These are phyloP conservation scores for Peromyscus maniculatus DNA, from an alignment of 2,113 vertebrate genomes.

Conservation along the genomic window DNA sequence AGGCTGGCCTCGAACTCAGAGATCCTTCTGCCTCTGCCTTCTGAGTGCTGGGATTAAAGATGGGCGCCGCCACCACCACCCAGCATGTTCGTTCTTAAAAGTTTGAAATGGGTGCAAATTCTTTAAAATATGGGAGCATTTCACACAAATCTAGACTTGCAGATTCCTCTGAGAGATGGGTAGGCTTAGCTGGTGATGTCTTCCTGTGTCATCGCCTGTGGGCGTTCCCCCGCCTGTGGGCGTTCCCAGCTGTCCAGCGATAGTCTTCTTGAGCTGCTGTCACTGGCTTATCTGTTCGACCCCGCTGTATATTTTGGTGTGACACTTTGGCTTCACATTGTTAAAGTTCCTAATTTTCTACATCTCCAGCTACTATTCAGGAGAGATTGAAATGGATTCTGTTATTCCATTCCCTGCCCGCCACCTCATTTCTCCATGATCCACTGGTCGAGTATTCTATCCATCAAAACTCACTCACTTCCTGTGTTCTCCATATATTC, in stretches of 20 bases:
- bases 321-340: background rate
- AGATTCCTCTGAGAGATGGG: too few relatives aligned
- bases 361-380: background rate
- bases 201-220: too few relatives aligned
- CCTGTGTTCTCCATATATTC: background rate
- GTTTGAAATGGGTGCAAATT: too few relatives aligned
- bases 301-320: background rate
- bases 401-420: background rate
- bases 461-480: background rate
- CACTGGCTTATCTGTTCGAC: background rate
- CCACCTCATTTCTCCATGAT: background rate
- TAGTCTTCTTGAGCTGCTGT: background rate
- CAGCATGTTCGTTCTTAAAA: too few relatives aligned
- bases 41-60: too few relatives aligned
- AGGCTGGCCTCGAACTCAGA: too few relatives aligned
- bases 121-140: too few relatives aligned
- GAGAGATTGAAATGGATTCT: background rate
- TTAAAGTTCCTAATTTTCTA: background rate
- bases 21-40: too few relatives aligned
- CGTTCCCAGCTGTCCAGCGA: background rate
- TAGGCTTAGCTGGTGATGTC: too few relatives aligned
- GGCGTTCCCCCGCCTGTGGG: too few relatives aligned
- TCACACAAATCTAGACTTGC: too few relatives aligned
- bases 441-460: background rate
- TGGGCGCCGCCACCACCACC: too few relatives aligned